These are phyloP conservation scores for Pinna nobilis DNA, from an alignment of 1,140 invertebrate genomes.

Conservation along the genomic window DNA sequence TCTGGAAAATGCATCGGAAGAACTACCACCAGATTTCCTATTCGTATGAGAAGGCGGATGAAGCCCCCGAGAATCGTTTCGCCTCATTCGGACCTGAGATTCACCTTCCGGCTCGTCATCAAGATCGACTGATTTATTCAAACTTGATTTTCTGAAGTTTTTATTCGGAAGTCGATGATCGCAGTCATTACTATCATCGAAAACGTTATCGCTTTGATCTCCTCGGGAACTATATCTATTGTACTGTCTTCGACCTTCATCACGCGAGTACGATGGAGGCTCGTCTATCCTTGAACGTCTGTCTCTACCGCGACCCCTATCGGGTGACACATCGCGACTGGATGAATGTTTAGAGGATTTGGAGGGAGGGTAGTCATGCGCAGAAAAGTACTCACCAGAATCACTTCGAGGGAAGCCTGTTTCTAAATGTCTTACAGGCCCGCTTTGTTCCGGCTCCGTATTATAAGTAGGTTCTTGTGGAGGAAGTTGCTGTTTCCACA, in stretches of 20 bases:
- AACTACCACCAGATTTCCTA: conserved; percentile 53
- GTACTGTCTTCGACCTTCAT: conserved; percentile 49
- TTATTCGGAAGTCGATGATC: conserved; percentile 77
- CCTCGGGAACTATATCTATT: conserved; percentile 35
- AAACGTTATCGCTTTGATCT: conserved; percentile 54
- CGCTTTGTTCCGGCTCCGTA: conserved; percentile 23
- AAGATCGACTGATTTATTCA: conserved; percentile 78
- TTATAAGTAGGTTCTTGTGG: conserved; percentile 46
- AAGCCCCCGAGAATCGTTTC: conserved; percentile 5
- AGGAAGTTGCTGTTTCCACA: conserved; percentile 66
- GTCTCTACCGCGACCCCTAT: conserved; percentile 40
- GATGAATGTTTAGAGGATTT: conserved; percentile 24
- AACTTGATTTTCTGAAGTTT: conserved; percentile 84
- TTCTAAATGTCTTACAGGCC: conserved; percentile 52
- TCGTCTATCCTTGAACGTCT: conserved; percentile 21
- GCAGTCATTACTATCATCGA: conserved; percentile 50
- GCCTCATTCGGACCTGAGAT: not conserved
- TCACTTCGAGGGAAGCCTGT: conserved; percentile 50
- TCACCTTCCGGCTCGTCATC: conserved; percentile 46
- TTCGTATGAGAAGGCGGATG: conserved; percentile 8
- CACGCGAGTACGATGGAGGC: conserved; percentile 46
- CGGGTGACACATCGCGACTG: conserved; percentile 41
- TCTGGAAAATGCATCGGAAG: conserved; percentile 64
- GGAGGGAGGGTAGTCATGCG: conserved; percentile 47
- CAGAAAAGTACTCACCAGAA: conserved; percentile 57